A percentile compares a stretch with the other conserved stretches of the same genome.
phyloP scores from a whole-genome alignment of 2,113 vertebrate species.

The Budorcas taxicolor region DNA sequence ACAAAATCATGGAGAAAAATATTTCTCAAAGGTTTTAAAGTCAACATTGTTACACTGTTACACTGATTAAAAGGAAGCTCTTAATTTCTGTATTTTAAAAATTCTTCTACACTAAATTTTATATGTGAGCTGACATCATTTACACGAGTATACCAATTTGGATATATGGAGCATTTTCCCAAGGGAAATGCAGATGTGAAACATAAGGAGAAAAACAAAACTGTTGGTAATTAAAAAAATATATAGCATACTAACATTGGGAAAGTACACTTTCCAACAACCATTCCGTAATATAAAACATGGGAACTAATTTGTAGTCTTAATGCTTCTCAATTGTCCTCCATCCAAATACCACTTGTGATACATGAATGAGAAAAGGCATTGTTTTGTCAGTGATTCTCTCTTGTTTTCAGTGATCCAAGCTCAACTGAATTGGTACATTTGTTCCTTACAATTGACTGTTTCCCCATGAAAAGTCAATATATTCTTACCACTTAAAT shows the following conservation, averaged over 20 bases:
- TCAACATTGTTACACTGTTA: not conserved
- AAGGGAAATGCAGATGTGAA: conserved; percentile 36
- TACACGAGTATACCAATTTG: not conserved
- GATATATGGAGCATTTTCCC: not conserved
- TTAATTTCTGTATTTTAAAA: not conserved
- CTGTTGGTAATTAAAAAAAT: not conserved
- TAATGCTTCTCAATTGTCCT: conserved; percentile 45
- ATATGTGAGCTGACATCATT: conserved; percentile 2
- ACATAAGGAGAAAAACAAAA: conserved; percentile 24
- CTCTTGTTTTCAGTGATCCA: conserved; percentile 43
- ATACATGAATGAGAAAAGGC: conserved; percentile 47
- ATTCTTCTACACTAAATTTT: conserved; percentile 18
- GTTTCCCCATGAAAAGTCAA: conserved; percentile 52
- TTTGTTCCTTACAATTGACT: conserved; percentile 55
- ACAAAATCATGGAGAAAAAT: not conserved
- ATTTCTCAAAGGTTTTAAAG: conserved; percentile 39
- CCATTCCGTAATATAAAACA: not conserved
- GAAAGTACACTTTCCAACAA: conserved; percentile 41
- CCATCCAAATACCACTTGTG: conserved; percentile 49
- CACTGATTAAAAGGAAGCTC: not conserved
- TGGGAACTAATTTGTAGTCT: conserved; percentile 27
- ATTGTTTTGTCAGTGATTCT: conserved; percentile 57
- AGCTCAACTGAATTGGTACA: conserved; percentile 33
- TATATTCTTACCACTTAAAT: conserved; percentile 42
- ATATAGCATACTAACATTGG: not conserved